Conservation (phyloP, 2,888 invertebrate species). For the Rutpela maculata region DNA sequence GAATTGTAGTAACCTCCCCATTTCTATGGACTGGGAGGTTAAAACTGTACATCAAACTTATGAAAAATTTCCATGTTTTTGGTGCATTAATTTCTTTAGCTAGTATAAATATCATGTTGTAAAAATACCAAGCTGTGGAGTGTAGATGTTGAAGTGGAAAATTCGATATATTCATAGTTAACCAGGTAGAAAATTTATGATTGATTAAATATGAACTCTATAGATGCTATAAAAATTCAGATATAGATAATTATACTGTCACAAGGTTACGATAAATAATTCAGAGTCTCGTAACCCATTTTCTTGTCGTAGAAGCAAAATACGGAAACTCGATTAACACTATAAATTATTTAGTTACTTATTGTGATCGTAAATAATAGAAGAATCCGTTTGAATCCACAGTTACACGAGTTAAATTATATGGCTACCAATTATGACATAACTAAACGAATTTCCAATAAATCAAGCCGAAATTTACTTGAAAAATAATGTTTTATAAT, state of each 20-base stretch:
- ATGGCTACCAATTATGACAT: neutral
- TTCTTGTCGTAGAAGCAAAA: neutral
- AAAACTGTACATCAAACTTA: no score
- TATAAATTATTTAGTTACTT: conserved; percentile 2
- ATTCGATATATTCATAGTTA: neutral
- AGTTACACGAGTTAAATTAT: neutral
- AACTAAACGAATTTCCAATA: neutral
- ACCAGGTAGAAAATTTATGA: neutral
- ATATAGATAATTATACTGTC: neutral
- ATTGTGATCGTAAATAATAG: neutral
- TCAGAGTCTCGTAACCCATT: conserved; percentile 1
- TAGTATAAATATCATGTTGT: no score
- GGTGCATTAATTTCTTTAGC: no score
- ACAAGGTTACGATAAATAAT: conserved; percentile 14
- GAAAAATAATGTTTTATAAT: no score
- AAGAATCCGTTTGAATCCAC: neutral
- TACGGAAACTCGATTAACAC: neutral
- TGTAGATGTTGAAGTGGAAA: neutral
- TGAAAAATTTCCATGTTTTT: no score
- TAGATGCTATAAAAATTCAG: neutral
- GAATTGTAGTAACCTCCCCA: no score
- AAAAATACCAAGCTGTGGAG: no score
- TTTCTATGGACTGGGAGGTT: no score
- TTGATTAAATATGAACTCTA: neutral
- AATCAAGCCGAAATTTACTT: neutral